Base-by-base conservation (phyloP, 2,797 vertebrate species). In the Semotilus atromaculatus region DNA sequence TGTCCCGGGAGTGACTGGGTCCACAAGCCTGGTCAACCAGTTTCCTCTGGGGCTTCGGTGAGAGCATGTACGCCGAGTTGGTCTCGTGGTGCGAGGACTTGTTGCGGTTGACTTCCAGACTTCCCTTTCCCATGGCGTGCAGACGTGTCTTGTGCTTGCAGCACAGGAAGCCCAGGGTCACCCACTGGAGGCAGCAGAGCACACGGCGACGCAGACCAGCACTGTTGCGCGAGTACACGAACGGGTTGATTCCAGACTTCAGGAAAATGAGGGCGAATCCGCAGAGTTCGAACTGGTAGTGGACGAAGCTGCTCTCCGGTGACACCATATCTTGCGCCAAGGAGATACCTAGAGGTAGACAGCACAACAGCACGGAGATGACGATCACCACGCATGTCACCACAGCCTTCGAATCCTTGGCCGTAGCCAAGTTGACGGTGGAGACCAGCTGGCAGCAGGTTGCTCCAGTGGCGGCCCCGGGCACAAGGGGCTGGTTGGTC, bases 61-160 rank as follows among this genome's bases (percentile, higher is more conserved):
- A 99, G 85, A 99, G 90, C 89, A 99, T 89, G 29, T 98, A 99
- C 0, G 97, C 98, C 0, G 98, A 99, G 92, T 99, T 99, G 86
- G 97, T 99, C 91, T 99, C 98, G 0, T 99, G 97, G 90, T 99
- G 98, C 13, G 98, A 99, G 0, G 98, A 99, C 88, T 99, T 99
- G 93, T 99, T 99, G 89, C 97, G 96, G 91, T 99, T 99, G 91
- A 96, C 95, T 86, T 99, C 97, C 5, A 99, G 93, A 93, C 95
- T 97, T 68, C 97, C 98, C 86, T 97, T 98, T 6, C 98, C 98
- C 94, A 99, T 88, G 1, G 97, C 97, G 4, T 95, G 97, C 72
- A 99, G 94, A 21, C 97, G 95, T 0, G 98, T 99, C 94, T 98
- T 98, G 85, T 97, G 97, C 91, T 95, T 96, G 92, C 95, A 98